A percentile compares a stretch with the other conserved stretches of the same genome.
Conservation (phyloP, 2,888 invertebrate species). For the Morinoia aosen region DNA sequence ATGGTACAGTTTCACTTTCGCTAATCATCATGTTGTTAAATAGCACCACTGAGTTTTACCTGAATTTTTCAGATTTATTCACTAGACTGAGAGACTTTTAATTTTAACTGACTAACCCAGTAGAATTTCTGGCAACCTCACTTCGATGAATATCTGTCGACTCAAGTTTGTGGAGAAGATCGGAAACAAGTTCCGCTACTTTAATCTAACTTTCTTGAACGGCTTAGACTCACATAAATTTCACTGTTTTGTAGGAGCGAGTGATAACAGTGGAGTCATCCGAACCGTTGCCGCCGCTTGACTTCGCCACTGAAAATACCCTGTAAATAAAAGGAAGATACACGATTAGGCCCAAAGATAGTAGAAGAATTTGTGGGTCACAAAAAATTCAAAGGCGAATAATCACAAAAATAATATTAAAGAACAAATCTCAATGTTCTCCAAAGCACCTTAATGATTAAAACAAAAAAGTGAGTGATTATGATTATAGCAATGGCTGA, state of each 20-base stretch:
- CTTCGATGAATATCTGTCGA: neutral
- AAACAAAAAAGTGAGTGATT: neutral
- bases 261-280: neutral
- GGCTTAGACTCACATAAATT: neutral
- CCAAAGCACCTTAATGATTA: neutral
- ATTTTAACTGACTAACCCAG: too few species aligned
- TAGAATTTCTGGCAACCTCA: neutral
- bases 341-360: neutral
- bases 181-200: neutral
- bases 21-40: too few species aligned
- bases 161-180: neutral
- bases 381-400: too few species aligned
- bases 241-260: neutral
- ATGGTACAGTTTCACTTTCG: too few species aligned
- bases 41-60: too few species aligned
- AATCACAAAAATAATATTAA: too few species aligned
- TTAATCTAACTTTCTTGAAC: neutral
- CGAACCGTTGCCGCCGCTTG: constrained; percentile 13
- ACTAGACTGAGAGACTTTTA: too few species aligned
- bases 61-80: too few species aligned
- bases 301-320: constrained; percentile 28
- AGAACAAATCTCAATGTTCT: too few species aligned
- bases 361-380: neutral
- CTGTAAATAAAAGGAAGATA: constrained; percentile 41
- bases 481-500: too few species aligned